Conservation (phyloP, 2,113 vertebrate genomes). For the Poecile atricapillus region DNA sequence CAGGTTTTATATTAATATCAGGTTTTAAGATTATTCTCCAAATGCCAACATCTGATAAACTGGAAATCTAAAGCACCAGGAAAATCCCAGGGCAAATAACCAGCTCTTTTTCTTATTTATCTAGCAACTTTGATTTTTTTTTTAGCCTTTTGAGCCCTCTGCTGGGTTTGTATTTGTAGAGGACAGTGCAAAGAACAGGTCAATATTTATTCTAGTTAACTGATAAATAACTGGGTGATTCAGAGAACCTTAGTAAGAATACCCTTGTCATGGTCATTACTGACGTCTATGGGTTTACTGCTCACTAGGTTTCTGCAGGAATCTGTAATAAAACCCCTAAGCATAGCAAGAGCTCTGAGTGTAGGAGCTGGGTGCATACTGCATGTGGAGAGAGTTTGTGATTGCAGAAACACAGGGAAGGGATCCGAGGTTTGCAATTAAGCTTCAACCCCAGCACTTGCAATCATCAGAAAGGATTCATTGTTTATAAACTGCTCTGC, state of each 20-base stretch:
- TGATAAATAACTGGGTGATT: slow-evolving; percentile 62
- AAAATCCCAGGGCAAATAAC: slow-evolving; percentile 19
- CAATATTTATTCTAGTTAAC: slow-evolving; percentile 67
- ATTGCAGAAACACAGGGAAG: not conserved
- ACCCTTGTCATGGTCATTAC: slow-evolving; percentile 43
- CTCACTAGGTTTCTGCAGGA: not conserved
- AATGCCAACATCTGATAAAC: not conserved
- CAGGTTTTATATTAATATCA: not conserved
- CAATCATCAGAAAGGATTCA: not conserved
- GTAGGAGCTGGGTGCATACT: not conserved
- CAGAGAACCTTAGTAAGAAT: slow-evolving; percentile 37
- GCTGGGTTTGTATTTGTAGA: slow-evolving; percentile 41
- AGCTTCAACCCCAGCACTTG: not conserved
- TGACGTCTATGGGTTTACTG: slow-evolving; percentile 40
- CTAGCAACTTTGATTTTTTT: not conserved
- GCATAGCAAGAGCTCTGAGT: not conserved
- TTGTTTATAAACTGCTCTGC: not conserved
- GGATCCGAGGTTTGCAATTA: not conserved
- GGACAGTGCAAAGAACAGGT: slow-evolving; percentile 62
- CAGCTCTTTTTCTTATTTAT: slow-evolving; percentile 23
- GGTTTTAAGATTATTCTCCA: not conserved
- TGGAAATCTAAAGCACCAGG: not conserved
- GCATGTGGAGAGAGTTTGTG: rapidly evolving
- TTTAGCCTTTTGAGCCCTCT: slow-evolving; percentile 4
- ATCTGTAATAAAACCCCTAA: not conserved